These are phyloP conservation scores for Dynastes grantii DNA, from an alignment of 2,888 invertebrate species.

Conservation along the genomic window DNA sequence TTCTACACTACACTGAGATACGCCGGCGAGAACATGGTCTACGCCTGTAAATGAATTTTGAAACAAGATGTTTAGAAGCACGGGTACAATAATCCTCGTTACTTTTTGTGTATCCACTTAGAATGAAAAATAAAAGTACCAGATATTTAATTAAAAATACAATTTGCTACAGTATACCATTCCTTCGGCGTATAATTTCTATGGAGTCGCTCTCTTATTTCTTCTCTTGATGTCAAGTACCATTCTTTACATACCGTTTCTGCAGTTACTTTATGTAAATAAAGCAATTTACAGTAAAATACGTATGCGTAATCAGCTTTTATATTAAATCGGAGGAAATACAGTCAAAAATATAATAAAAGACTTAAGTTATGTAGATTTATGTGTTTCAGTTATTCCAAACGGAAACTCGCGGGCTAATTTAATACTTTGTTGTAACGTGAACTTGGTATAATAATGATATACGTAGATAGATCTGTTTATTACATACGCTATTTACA, in stretches of 20 bases:
- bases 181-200: not conserved
- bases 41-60: constrained; percentile 23
- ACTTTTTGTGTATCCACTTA: not conserved
- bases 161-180: not conserved
- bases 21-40: constrained; percentile 11
- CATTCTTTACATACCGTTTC: constrained; percentile 27
- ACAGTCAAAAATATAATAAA: constrained; percentile 26
- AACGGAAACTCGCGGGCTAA: constrained; percentile 25
- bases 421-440: not conserved
- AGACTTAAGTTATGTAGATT: constrained; percentile 23
- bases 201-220: constrained; percentile 13
- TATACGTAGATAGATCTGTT: too few species aligned
- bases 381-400: constrained; percentile 6
- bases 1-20: not conserved
- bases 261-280: constrained; percentile 25
- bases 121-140: not conserved
- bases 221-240: not conserved
- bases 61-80: constrained; percentile 20
- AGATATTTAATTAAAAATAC: not conserved
- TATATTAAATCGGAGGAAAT: constrained; percentile 22
- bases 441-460: not conserved
- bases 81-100: not conserved
- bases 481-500: too few species aligned
- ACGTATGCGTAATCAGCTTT: not conserved
- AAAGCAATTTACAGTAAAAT: not conserved